A percentile compares a stretch with the other conserved stretches of the same genome.
These are phyloP conservation scores for Tragelaphus buxtoni DNA, from an alignment of 2,113 vertebrate species.

Conservation along the genomic window DNA sequence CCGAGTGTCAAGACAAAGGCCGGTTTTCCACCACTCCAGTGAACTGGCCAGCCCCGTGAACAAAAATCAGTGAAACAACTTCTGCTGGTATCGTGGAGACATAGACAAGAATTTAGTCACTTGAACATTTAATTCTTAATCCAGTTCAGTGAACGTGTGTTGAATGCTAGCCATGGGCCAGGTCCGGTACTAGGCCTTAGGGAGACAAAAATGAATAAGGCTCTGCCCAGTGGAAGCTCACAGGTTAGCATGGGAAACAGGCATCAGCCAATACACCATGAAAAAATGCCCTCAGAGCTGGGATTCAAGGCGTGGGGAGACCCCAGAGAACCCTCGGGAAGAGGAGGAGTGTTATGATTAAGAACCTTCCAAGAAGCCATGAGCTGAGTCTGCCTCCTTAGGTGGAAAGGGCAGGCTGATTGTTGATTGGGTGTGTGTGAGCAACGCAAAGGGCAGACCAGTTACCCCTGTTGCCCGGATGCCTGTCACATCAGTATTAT, in stretches of 20 bases:
- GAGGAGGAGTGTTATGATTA: neutral
- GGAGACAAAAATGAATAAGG: neutral
- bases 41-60: constrained; percentile 1
- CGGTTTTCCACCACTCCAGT: neutral
- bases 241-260: neutral
- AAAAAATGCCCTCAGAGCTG: neutral
- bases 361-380: neutral
- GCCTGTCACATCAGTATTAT: neutral
- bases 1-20: constrained; percentile 37
- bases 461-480: neutral
- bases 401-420: fast-evolving
- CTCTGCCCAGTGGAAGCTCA: neutral
- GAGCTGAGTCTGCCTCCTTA: neutral
- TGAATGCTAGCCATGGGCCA: neutral
- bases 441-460: neutral
- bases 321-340: neutral
- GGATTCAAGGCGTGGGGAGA: neutral
- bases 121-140: constrained; percentile 52
- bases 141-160: neutral
- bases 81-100: constrained; percentile 44
- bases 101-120: constrained; percentile 38
- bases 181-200: neutral
- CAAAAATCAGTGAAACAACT: constrained; percentile 40
- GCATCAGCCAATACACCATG: fast-evolving
- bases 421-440: neutral